phyloP scores from a whole-genome alignment of 2,797 vertebrate species.

The Poecilia velifera region DNA sequence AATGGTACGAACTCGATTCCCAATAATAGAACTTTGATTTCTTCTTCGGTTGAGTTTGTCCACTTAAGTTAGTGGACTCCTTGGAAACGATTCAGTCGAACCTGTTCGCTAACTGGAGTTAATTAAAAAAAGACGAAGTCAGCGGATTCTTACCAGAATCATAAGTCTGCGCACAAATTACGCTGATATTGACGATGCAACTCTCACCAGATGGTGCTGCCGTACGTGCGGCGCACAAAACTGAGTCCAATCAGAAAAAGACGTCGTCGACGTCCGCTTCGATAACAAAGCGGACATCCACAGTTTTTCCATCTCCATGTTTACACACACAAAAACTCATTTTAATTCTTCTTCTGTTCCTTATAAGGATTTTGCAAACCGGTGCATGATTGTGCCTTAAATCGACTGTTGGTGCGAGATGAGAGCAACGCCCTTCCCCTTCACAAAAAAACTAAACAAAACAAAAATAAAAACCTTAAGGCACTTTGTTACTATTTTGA shows the following conservation, averaged over 20 bases:
- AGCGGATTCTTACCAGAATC: neutral
- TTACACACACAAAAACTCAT: neutral
- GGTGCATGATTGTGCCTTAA: neutral
- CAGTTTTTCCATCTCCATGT: no score
- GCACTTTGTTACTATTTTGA: neutral
- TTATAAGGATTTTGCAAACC: neutral
- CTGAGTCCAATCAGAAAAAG: neutral
- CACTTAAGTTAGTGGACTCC: neutral
- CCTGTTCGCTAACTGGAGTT: neutral
- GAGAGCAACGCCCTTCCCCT: neutral
- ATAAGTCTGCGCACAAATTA: neutral
- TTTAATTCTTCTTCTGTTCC: neutral
- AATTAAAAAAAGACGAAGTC: neutral
- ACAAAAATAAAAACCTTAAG: neutral
- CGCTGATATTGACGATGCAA: neutral
- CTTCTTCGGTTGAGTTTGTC: neutral
- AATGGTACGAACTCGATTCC: constrained; percentile 15
- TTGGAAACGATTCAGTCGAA: neutral
- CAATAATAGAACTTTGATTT: constrained; percentile 27
- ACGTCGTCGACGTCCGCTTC: neutral
- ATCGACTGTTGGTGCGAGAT: neutral
- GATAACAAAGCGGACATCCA: neutral
- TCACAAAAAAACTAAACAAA: neutral
- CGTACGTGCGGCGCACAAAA: neutral
- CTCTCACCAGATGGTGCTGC: neutral